phyloP scores from a whole-genome alignment of 2,113 vertebrate genomes.

The Brachyhypopomus gauderio region DNA sequence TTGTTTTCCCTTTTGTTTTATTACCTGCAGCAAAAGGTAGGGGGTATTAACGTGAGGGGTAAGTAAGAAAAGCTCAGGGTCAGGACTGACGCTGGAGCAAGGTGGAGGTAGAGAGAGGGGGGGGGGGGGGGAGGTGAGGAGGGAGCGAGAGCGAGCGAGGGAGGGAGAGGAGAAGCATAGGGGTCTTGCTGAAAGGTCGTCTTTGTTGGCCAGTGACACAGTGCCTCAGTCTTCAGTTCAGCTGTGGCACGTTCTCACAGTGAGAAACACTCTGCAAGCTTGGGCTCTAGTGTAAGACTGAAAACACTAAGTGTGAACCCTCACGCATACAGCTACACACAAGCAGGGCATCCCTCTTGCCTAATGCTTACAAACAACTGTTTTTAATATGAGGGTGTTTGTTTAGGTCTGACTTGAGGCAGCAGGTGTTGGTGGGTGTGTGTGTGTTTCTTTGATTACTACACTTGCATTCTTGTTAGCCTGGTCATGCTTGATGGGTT shows the following conservation, averaged over 20 bases:
- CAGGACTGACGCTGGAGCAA: conserved; percentile 13
- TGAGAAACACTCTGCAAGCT: conserved; percentile 64
- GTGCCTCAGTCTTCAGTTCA: conserved; percentile 70
- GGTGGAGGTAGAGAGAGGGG: conserved; percentile 38
- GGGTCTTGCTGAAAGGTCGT: conserved; percentile 68
- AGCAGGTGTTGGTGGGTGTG: neutral
- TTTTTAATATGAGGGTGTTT: conserved; percentile 22
- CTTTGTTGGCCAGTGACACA: conserved; percentile 74
- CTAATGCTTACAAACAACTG: conserved; percentile 36
- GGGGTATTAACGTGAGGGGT: too few species aligned
- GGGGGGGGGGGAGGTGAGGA: conserved; percentile 18
- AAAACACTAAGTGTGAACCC: conserved; percentile 56
- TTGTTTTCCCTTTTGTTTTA: neutral
- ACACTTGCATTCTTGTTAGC: neutral
- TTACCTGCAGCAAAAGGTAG: conserved; percentile 9
- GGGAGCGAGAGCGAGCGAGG: neutral
- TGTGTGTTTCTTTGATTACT: neutral
- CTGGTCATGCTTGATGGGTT: neutral
- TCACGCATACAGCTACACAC: neutral
- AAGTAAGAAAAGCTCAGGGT: conserved; percentile 15
- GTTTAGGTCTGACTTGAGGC: neutral
- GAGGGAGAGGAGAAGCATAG: conserved; percentile 48
- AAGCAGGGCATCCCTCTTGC: conserved; percentile 19
- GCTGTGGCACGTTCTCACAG: conserved; percentile 67
- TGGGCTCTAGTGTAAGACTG: conserved; percentile 56